Evolutionary conservation across 2,888 invertebrate species (phyloP).

Genomic region (Prosapia bicincta): DNA sequence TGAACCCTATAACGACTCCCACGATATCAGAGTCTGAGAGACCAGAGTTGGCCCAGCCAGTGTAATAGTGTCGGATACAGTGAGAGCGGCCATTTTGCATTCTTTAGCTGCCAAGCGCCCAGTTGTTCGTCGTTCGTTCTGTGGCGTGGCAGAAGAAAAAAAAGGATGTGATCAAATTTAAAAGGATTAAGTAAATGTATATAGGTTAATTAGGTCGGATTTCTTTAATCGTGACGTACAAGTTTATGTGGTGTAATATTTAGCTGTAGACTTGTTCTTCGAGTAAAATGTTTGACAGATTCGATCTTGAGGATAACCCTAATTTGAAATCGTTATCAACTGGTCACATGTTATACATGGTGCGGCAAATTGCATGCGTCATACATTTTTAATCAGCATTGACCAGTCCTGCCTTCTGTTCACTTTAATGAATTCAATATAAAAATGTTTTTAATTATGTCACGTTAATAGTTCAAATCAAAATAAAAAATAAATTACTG

Average conservation of each 20-base stretch:
- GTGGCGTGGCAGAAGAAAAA: constrained; percentile 2
- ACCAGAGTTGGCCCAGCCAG: background rate
- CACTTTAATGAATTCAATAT: too few species aligned
- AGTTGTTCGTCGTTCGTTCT: constrained; percentile 7
- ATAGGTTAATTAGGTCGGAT: background rate
- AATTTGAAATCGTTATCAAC: background rate
- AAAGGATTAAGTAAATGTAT: background rate
- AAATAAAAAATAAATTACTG: too few species aligned
- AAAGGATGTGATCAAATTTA: background rate
- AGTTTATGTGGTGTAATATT: background rate
- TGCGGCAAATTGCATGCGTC: background rate
- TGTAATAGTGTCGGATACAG: background rate
- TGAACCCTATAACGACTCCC: constrained; percentile 25
- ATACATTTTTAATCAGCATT: background rate
- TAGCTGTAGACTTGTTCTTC: background rate
- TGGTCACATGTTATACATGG: background rate
- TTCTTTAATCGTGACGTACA: background rate
- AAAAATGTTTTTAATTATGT: too few species aligned
- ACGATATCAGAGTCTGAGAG: constrained; percentile 21
- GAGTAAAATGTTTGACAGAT: background rate
- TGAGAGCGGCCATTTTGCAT: constrained; percentile 24
- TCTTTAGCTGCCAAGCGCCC: constrained; percentile 9
- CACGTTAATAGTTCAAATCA: too few species aligned
- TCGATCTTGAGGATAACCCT: background rate
- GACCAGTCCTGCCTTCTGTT: background rate